Conservation (phyloP, 2,797 vertebrate genomes). For the Prunella strophiata region DNA sequence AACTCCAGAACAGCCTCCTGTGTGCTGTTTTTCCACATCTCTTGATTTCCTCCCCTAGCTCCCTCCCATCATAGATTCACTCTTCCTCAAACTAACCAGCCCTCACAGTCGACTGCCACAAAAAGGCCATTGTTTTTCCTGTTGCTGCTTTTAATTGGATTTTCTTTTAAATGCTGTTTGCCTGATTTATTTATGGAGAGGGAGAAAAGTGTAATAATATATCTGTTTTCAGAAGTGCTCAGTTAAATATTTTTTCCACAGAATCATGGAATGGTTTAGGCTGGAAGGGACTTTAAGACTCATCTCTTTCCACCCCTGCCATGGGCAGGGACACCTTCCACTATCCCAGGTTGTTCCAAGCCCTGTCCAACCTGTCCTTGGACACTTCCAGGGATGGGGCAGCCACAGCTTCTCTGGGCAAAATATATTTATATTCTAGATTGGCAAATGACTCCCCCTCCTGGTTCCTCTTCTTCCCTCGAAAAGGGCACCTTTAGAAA, state of each 20-base stretch:
- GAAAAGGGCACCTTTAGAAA: background rate
- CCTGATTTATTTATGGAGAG: background rate
- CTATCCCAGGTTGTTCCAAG: background rate
- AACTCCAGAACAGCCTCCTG: background rate
- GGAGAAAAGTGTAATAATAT: background rate
- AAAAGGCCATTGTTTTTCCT: background rate
- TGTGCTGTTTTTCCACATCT: background rate
- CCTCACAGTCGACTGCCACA: accelerated
- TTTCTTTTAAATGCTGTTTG: background rate
- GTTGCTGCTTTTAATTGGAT: background rate
- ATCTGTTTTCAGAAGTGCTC: background rate
- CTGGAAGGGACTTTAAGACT: background rate
- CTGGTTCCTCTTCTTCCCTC: background rate
- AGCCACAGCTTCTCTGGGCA: background rate
- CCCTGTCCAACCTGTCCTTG: accelerated
- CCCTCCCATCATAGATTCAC: background rate
- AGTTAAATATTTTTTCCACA: background rate
- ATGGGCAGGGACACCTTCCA: background rate
- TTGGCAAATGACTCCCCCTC: background rate
- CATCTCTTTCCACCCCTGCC: background rate
- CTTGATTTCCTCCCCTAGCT: background rate
- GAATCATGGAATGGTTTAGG: background rate
- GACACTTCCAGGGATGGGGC: background rate
- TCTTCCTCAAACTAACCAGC: background rate
- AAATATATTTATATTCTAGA: background rate